Conservation (phyloP, 2,797 vertebrate species). For the Enteromius trimaculatus region DNA sequence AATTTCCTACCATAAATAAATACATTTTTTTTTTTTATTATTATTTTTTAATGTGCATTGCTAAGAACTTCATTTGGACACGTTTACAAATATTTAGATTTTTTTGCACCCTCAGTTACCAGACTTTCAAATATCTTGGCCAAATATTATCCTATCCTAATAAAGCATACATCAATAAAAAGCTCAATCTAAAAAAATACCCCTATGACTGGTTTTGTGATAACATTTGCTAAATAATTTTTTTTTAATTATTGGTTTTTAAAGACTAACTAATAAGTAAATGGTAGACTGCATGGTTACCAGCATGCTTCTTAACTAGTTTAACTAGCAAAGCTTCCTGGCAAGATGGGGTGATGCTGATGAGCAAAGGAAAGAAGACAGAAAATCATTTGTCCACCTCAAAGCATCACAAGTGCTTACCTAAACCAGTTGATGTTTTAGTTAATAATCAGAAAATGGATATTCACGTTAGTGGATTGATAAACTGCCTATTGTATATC, state of each 20-base stretch:
- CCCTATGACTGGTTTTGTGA: no score
- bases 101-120: background rate
- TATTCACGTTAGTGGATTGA: background rate
- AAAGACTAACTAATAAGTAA: no score
- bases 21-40: no score
- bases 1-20: no score
- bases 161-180: background rate
- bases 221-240: background rate
- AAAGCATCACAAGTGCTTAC: background rate
- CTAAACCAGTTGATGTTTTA: background rate
- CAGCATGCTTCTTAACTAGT: background rate
- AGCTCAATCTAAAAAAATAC: no score
- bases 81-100: background rate
- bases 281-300: no score
- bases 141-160: background rate
- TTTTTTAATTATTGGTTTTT: no score
- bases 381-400: background rate
- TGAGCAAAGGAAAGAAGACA: background rate
- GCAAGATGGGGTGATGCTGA: background rate
- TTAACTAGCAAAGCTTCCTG: background rate
- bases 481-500: constrained; percentile 8
- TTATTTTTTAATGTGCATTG: background rate
- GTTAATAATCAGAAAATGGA: background rate
- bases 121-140: background rate
- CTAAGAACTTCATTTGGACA: background rate